Base-by-base conservation (phyloP, 2,888 invertebrate species). In the Cheilosia grossa region DNA sequence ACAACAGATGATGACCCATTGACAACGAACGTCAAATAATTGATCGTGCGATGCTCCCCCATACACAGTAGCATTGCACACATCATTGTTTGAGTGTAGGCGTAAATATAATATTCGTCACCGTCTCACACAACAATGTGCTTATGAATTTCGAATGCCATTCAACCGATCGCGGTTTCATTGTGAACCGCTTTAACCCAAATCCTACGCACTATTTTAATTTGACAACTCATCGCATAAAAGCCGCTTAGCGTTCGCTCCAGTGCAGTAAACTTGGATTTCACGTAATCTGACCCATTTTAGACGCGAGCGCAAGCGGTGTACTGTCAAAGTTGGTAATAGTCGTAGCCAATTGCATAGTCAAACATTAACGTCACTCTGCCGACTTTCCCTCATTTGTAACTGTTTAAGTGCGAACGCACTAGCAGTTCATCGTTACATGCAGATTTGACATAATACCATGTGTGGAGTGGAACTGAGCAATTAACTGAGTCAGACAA, bases 401-500 rank as follows among this genome's bases (percentile, higher is more conserved):
- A 69, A 59, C 15, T 59, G 21, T 61, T 37, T 47, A 61, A 59
- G 63, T 17, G 67, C 42, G 15, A 67, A 33, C 66, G 53, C 51
- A 37, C 37, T 13, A 13, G 37, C 54, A 61, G 47, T 49, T 63
- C 54, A 53, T 56, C 64, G 63, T 70, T 58, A 64, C 64, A 56
- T 70, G 64, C 70, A 72, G 70, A 79, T 70, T 79, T 58, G 78
- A 79, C 78, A 79, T 79, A 72, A 79, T 70, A 63, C 63, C 64
- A 15, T 64, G 70, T 70, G 27, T 63, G 53, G 33, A 59, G 54
- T 21, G 42, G 64, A 70, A 30, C 56, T 40, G 33, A 56, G 63
- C 69, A 63, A 67, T 77, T 77, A 77, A 53, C 59, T 61, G 67
- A 77, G 51, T 77, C 77, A 77, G 59, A 33, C 44, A 27, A 21